These are phyloP conservation scores for Eumerus sabulonum DNA, from an alignment of 2,888 invertebrate genomes.

Conservation along the genomic window DNA sequence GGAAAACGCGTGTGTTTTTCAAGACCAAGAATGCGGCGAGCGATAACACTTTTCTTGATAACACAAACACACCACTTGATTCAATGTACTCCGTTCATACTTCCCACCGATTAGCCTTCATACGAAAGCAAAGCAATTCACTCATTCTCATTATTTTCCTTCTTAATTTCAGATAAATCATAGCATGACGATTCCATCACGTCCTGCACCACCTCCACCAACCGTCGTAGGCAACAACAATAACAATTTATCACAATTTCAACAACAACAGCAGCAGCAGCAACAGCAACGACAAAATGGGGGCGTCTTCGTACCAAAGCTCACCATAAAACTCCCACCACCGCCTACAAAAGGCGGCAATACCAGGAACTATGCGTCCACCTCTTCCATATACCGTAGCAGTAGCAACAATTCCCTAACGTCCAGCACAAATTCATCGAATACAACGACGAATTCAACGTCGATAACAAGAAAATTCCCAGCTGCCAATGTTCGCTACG, in stretches of 20 bases:
- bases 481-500: slow-evolving; percentile 74
- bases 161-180: slow-evolving; percentile 49
- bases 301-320: slow-evolving; percentile 72
- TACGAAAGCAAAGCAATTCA: too few species aligned
- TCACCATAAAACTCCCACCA: slow-evolving; percentile 77
- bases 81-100: slow-evolving; percentile 1
- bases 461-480: slow-evolving; percentile 77
- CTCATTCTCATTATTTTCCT: slow-evolving; percentile 22
- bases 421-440: slow-evolving; percentile 26
- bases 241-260: slow-evolving; percentile 76
- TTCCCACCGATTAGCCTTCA: neutral
- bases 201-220: slow-evolving; percentile 78
- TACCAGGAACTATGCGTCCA: slow-evolving; percentile 56
- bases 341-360: slow-evolving; percentile 73
- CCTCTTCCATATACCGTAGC: slow-evolving; percentile 65
- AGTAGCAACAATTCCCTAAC: slow-evolving; percentile 64
- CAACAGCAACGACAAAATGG: slow-evolving; percentile 74
- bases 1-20: neutral
- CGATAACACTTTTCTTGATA: slow-evolving; percentile 30
- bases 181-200: slow-evolving; percentile 78
- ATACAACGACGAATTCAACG: slow-evolving; percentile 58
- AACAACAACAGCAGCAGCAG: slow-evolving; percentile 73
- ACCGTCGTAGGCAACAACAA: slow-evolving; percentile 75
- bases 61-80: slow-evolving; percentile 2
- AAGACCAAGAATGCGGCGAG: slow-evolving; percentile 9